These are phyloP conservation scores for Trilocha varians DNA, from an alignment of 2,888 invertebrate genomes.

Conservation along the genomic window DNA sequence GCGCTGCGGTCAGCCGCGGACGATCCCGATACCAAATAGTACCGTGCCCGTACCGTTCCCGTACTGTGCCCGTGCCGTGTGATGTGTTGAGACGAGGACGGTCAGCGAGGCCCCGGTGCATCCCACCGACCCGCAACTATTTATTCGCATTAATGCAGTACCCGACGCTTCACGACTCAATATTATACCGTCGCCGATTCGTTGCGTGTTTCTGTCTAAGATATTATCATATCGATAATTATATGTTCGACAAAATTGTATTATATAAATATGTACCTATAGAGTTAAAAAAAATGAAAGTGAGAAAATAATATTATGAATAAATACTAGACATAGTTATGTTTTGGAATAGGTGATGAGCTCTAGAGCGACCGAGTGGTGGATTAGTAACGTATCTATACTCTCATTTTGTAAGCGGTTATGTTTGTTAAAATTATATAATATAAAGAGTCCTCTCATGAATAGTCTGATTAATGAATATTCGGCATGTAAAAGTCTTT, in stretches of 20 bases:
- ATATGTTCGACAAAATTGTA: slow-evolving; percentile 69
- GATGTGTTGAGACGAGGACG: slow-evolving; percentile 41
- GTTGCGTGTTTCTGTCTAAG: slow-evolving; percentile 69
- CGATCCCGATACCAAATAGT: slow-evolving; percentile 61
- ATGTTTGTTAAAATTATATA: slow-evolving; percentile 72
- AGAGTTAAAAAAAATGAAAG: slow-evolving; percentile 70
- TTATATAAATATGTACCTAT: slow-evolving; percentile 70
- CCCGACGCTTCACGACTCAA: slow-evolving; percentile 60
- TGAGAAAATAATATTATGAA: slow-evolving; percentile 71
- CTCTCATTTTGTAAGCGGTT: slow-evolving; percentile 70
- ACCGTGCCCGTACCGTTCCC: slow-evolving; percentile 52
- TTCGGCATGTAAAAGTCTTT: slow-evolving; percentile 74
- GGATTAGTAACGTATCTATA: slow-evolving; percentile 54
- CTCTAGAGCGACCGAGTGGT: slow-evolving; percentile 56
- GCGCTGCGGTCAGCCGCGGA: slow-evolving; percentile 24
- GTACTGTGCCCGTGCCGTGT: slow-evolving; percentile 59
- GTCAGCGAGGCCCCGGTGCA: slow-evolving; percentile 19
- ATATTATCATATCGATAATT: slow-evolving; percentile 68
- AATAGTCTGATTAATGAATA: slow-evolving; percentile 73
- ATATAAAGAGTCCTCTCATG: slow-evolving; percentile 70
- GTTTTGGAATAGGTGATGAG: slow-evolving; percentile 64
- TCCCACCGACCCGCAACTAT: slow-evolving; percentile 59
- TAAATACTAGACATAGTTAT: slow-evolving; percentile 67
- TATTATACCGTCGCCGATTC: slow-evolving; percentile 64
- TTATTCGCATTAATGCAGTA: slow-evolving; percentile 60